These are phyloP conservation scores for Alexandromys fortis DNA, from an alignment of 2,113 vertebrate genomes.

Conservation along the genomic window DNA sequence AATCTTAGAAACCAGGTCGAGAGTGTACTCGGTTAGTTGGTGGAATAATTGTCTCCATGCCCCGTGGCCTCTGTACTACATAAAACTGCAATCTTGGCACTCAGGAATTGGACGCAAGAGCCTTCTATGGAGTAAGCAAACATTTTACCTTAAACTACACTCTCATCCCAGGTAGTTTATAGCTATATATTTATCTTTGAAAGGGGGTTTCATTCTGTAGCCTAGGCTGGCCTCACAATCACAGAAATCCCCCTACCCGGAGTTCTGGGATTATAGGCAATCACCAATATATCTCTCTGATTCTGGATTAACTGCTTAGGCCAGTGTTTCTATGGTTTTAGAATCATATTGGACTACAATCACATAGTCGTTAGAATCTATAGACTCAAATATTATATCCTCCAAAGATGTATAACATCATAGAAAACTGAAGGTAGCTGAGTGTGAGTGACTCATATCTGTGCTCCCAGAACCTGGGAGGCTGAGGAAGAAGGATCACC, in stretches of 20 bases:
- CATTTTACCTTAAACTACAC: not conserved
- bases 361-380: not conserved
- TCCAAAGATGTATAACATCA: not conserved
- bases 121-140: not conserved
- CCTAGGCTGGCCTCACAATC: not conserved
- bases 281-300: not conserved
- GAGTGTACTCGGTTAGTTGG: not conserved
- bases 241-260: not conserved
- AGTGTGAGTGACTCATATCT: not conserved
- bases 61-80: not conserved
- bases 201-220: not conserved
- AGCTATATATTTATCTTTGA: not conserved
- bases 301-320: not conserved
- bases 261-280: not conserved
- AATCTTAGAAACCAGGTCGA: not conserved
- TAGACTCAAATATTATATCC: slow-evolving; percentile 1
- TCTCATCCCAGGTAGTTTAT: not conserved
- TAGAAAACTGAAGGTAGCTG: not conserved
- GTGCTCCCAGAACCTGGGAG: not conserved
- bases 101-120: not conserved
- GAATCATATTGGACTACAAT: not conserved
- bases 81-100: not conserved
- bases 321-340: not conserved
- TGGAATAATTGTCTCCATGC: not conserved
- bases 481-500: not conserved